A percentile compares a stretch with the other conserved stretches of the same genome.
Evolutionary conservation across 2,888 invertebrate genomes (phyloP).

Genomic region (Gibbula magus): DNA sequence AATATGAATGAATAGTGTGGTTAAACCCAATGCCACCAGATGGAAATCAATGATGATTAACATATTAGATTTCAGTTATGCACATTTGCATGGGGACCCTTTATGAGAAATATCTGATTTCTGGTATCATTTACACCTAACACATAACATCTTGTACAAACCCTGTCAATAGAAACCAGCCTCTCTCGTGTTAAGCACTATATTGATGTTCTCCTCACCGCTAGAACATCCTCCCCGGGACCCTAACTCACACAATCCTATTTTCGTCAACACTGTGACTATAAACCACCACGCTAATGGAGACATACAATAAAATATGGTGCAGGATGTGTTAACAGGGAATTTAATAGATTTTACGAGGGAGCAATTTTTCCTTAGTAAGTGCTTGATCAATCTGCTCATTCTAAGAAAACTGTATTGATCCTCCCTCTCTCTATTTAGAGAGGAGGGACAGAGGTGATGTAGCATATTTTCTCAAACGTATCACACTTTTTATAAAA

Average conservation of each 20-base stretch:
- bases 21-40: too few species aligned
- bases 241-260: conserved; percentile 1
- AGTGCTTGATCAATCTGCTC: background rate
- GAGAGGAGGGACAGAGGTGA: too few species aligned
- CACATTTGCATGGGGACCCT: too few species aligned
- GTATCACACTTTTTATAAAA: too few species aligned
- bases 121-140: background rate
- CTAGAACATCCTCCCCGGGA: background rate
- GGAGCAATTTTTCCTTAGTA: background rate
- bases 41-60: too few species aligned
- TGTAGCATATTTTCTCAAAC: too few species aligned
- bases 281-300: conserved; percentile 15
- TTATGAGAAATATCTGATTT: too few species aligned
- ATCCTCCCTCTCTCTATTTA: too few species aligned
- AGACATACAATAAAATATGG: background rate
- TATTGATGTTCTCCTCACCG: background rate
- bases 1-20: too few species aligned
- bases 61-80: too few species aligned
- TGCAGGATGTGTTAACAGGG: background rate
- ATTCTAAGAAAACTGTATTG: too few species aligned
- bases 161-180: background rate
- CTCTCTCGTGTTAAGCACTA: background rate
- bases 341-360: background rate
- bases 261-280: background rate
- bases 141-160: background rate